phyloP scores from a whole-genome alignment of 2,888 invertebrate genomes.

The Zonitis immaculata region DNA sequence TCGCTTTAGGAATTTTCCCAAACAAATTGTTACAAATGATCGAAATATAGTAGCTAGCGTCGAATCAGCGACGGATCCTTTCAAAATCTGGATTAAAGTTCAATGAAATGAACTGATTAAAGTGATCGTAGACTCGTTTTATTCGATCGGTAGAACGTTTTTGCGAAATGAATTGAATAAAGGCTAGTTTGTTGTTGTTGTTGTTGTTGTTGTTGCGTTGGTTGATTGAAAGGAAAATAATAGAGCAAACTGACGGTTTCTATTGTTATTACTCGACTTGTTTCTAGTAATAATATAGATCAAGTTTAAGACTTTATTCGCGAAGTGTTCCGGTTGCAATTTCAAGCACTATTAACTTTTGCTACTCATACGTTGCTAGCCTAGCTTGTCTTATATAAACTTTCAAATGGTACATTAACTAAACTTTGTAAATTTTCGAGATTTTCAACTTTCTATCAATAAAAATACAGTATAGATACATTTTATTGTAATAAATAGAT shows the following conservation, averaged over 20 bases:
- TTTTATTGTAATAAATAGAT: too few relatives aligned
- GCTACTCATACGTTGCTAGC: neutral
- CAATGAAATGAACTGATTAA: slow-evolving; percentile 1
- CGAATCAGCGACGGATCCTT: neutral
- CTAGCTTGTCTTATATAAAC: neutral
- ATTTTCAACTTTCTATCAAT: slow-evolving; percentile 21
- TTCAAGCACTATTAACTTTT: slow-evolving; percentile 1
- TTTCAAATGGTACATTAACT: neutral
- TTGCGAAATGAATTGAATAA: neutral
- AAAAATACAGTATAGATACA: too few relatives aligned
- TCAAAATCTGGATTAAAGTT: slow-evolving; percentile 1
- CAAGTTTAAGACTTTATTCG: neutral
- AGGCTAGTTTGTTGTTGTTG: slow-evolving; percentile 1
- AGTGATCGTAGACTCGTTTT: neutral
- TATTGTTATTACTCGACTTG: neutral
- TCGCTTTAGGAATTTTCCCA: neutral
- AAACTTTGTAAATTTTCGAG: neutral
- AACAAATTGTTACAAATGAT: neutral
- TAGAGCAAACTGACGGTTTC: neutral
- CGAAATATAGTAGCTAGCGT: neutral
- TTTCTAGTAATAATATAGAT: neutral
- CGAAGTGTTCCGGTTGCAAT: slow-evolving; percentile 1
- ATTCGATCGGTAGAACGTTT: neutral
- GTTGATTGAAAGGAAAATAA: neutral
- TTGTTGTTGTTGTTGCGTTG: neutral